These are phyloP conservation scores for Paragorgia papillata DNA, from an alignment of 92 coral and sea anemone species.

Conservation along the genomic window DNA sequence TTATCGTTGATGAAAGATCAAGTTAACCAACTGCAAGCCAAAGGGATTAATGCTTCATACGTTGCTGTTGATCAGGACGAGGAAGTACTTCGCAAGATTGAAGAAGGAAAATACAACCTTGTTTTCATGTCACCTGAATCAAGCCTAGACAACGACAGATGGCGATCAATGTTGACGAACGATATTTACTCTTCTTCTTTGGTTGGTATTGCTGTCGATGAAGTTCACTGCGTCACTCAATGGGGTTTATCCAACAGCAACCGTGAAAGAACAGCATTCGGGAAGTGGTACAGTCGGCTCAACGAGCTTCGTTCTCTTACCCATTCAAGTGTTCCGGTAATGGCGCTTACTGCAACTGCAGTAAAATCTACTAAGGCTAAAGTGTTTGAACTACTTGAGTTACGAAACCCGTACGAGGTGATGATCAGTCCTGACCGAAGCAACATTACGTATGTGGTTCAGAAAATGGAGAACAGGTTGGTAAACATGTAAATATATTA, in stretches of 20 bases:
- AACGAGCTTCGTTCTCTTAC: constrained; percentile 47
- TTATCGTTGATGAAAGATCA: constrained; percentile 51
- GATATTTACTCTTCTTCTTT: constrained; percentile 11
- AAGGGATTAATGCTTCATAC: constrained; percentile 26
- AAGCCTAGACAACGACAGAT: constrained; percentile 24
- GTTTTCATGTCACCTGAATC: constrained; percentile 53
- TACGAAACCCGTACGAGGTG: not conserved
- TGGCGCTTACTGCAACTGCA: constrained; percentile 71
- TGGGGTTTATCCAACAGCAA: constrained; percentile 46
- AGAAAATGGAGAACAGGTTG: no score
- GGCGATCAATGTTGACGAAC: constrained; percentile 36
- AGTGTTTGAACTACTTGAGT: not conserved
- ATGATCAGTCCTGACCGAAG: constrained; percentile 24
- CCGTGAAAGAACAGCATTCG: constrained; percentile 27
- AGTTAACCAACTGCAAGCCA: constrained; percentile 31
- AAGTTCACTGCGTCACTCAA: constrained; percentile 56
- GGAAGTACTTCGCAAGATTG: constrained; percentile 9
- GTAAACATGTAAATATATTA: no score
- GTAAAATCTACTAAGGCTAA: not conserved
- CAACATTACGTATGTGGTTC: constrained; percentile 17
- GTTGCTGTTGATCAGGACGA: no score
- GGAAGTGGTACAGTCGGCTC: constrained; percentile 46
- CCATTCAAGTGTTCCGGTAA: constrained; percentile 45
- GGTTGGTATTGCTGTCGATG: constrained; percentile 52
- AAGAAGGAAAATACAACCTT: constrained; percentile 33